A percentile compares a stretch with the other conserved stretches of the same genome.
Conservation (phyloP, 2,797 vertebrate species). For the Hafferia zeledoni region DNA sequence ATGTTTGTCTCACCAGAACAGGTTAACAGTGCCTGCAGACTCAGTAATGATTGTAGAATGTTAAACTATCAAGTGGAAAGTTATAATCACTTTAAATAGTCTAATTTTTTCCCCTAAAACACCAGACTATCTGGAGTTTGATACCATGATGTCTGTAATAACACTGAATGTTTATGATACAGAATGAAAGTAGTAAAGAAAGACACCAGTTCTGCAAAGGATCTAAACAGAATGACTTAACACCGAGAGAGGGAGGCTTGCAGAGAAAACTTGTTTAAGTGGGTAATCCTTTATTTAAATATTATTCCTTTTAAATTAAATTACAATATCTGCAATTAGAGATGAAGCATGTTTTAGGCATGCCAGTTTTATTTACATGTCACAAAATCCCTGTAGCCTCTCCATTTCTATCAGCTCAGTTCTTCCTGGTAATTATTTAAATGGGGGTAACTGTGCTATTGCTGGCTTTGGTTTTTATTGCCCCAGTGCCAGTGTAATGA, state of each 20-base stretch:
- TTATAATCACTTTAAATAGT: slow-evolving; percentile 65
- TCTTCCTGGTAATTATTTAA: slow-evolving; percentile 11
- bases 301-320: slow-evolving; percentile 39
- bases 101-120: slow-evolving; percentile 48
- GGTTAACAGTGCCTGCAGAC: slow-evolving; percentile 58
- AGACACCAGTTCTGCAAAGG: slow-evolving; percentile 40
- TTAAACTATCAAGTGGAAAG: slow-evolving; percentile 68
- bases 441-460: neutral
- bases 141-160: slow-evolving; percentile 42
- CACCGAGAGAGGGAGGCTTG: neutral
- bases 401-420: neutral
- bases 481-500: neutral
- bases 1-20: slow-evolving; percentile 65
- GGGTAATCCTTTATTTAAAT: slow-evolving; percentile 61
- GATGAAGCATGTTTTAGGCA: neutral
- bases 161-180: slow-evolving; percentile 46
- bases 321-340: neutral
- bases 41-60: slow-evolving; percentile 44
- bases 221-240: slow-evolving; percentile 38
- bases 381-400: neutral
- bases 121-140: slow-evolving; percentile 49
- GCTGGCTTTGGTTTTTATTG: neutral
- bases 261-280: slow-evolving; percentile 32
- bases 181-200: slow-evolving; percentile 48
- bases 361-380: slow-evolving; percentile 1